Base-by-base conservation (phyloP, 2,888 invertebrate species). In the Agriotes lineatus region DNA sequence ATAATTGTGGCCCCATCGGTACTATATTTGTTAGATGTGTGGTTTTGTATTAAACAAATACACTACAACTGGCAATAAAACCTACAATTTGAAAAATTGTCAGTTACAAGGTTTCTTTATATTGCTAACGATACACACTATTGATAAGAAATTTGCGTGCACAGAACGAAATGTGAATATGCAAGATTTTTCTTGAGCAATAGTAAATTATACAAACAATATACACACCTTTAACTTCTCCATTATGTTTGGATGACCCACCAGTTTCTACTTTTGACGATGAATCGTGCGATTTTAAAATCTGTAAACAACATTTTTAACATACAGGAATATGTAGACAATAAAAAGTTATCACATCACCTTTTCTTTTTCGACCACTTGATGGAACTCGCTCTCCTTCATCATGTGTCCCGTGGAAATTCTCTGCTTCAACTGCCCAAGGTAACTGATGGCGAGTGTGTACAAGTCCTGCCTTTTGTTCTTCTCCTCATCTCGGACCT, bases 381-480 rank as follows among this genome's bases (percentile, higher is more conserved):
- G 91, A 85, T 98, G 98, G 82, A 98, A 98, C 78, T 97, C 96
- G 70, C 91, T 90, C 83, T 99, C 98, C 62, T 91, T 90, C 82
- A 97, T 93, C 92, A 97, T 95, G 67, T 89, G 88, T 0, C 91
- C 86, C 3, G 88, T 87, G 0, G 85, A 79, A 74, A 89, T 88
- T 82, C 92, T 93, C 62, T 91, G 90, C 77, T 96, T 95, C 72
- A 98, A 85, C 80, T 96, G 94, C 0, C 97, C 97, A 78, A 95
- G 92, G 85, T 98, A 99, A 62, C 95, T 95, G 0, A 95, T 95
- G 0, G 97, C 97, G 63, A 98, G 87, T 1, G 95, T 95, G 82
- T 93, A 96, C 67, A 99, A 87, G 87, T 99, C 99, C 75, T 94
- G 97, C 19, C 99, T 88, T 76, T 96, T 94, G 18, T 93, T 95